Evolutionary conservation across 1,140 invertebrate genomes (phyloP).

Genomic region (Solen grandis): DNA sequence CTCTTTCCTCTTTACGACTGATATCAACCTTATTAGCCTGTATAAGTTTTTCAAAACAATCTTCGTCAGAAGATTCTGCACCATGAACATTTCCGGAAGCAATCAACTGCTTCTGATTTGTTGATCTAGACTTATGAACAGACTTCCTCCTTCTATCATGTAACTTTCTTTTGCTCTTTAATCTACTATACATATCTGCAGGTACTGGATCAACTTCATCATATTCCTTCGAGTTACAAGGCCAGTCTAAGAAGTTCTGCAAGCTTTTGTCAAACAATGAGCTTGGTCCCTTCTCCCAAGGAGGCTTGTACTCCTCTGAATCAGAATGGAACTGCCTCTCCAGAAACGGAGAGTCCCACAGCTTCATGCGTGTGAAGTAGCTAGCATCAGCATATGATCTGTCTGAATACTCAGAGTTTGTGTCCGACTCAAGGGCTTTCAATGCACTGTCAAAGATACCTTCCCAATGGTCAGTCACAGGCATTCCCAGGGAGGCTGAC

Average conservation of each 20-base stretch:
- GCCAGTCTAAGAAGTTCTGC: conserved; percentile 46
- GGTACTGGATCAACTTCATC: too few species aligned
- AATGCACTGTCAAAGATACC: conserved; percentile 31
- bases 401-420: conserved; percentile 41
- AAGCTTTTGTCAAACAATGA: conserved; percentile 48
- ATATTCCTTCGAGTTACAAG: too few species aligned
- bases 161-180: too few species aligned
- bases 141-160: too few species aligned
- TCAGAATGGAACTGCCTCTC: conserved; percentile 28
- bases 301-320: conserved; percentile 18
- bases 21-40: too few species aligned
- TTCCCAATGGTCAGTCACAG: not conserved
- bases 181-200: too few species aligned
- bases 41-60: too few species aligned
- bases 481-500: not conserved
- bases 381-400: conserved; percentile 37
- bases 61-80: too few species aligned
- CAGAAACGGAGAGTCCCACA: conserved; percentile 41
- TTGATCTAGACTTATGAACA: too few species aligned
- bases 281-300: conserved; percentile 5
- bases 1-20: too few species aligned
- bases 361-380: conserved; percentile 47
- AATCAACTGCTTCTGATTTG: too few species aligned
- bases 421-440: conserved; percentile 39
- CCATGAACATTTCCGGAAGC: too few species aligned